Conservation (phyloP, 2,888 invertebrate species). For the Ornithoptera priamus region DNA sequence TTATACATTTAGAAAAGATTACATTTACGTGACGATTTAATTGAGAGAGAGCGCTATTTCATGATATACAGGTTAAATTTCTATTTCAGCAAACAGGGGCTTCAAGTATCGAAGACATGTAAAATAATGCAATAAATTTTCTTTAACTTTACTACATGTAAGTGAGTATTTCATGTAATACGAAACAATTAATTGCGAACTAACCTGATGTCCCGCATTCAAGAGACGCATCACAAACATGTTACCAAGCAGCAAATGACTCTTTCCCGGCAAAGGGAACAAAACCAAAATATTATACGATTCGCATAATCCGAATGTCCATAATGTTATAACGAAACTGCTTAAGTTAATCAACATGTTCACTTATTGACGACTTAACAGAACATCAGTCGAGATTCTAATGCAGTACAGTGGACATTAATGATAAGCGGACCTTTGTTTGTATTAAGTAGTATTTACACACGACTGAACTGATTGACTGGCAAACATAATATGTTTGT, state of each 20-base stretch:
- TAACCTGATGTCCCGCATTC: slow-evolving; percentile 36
- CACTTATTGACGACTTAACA: neutral
- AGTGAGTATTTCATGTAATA: too few relatives aligned
- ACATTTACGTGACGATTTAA: too few relatives aligned
- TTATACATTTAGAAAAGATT: too few relatives aligned
- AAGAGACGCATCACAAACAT: slow-evolving; percentile 33
- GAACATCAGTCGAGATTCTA: neutral
- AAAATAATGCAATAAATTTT: too few relatives aligned
- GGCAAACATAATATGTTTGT: neutral
- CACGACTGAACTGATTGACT: neutral
- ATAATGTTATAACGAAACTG: neutral
- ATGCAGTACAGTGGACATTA: neutral
- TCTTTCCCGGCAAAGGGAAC: slow-evolving; percentile 36
- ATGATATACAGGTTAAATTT: too few relatives aligned
- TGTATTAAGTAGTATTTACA: neutral
- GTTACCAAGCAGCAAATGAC: slow-evolving; percentile 36
- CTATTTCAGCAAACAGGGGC: too few relatives aligned
- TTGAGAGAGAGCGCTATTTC: too few relatives aligned
- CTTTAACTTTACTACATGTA: too few relatives aligned
- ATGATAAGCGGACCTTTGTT: neutral
- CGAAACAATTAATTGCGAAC: neutral
- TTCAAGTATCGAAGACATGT: too few relatives aligned
- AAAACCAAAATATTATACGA: slow-evolving; percentile 34
- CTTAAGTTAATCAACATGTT: neutral
- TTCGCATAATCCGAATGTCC: slow-evolving; percentile 24